Evolutionary conservation across 2,888 invertebrate genomes (phyloP), one percentile per base, ranked within the genome.

Genomic region (Apoderus coryli): DNA sequence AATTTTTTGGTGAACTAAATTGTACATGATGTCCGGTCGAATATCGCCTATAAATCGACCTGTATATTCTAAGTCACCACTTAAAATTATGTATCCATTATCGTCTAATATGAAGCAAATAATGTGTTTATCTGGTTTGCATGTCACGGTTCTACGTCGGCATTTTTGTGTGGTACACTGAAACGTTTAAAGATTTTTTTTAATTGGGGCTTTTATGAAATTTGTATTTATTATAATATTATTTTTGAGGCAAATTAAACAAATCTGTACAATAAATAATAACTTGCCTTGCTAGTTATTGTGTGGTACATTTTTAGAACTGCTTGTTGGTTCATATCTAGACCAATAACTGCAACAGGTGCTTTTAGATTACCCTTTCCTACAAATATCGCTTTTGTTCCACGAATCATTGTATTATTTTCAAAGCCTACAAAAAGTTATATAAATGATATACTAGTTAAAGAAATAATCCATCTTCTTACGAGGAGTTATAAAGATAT

Each of bases 71-170:
- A 64, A 57, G 32, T 75, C 69, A 47, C 85, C 74, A 10, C 82
- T 78, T n/a, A 79, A 72, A 2, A 85, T 59, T 10, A 90, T 69
- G 62, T 80, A 92, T 3, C 86, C 92, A 49, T 89, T 85, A 54
- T 84, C 85, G 54, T 92, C 92, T 22, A 92, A 61, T 22, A 92
- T 65, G 50, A 74, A 90, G 48, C 90, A 90, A 37, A 79, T 76
- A 52, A 78, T 64, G 29, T 68, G 69, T 25, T 70, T 69, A n/a
- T 19, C n/a, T 2, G 72, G 66, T 25, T 63, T 63, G 46, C 76
- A 76, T 5, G 47, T 47, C 4, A 47, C n/a, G n/a, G n/a, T n/a
- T n/a, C n/a, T n/a, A n/a, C n/a, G 10, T 24, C 10, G 6, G 10
- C 10, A 11, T 9, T n/a, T 7, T 16, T 30, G 22, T 19, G 19